These are phyloP conservation scores for Ptilonorhynchus violaceus DNA, from an alignment of 2,113 vertebrate genomes.

Conservation along the genomic window DNA sequence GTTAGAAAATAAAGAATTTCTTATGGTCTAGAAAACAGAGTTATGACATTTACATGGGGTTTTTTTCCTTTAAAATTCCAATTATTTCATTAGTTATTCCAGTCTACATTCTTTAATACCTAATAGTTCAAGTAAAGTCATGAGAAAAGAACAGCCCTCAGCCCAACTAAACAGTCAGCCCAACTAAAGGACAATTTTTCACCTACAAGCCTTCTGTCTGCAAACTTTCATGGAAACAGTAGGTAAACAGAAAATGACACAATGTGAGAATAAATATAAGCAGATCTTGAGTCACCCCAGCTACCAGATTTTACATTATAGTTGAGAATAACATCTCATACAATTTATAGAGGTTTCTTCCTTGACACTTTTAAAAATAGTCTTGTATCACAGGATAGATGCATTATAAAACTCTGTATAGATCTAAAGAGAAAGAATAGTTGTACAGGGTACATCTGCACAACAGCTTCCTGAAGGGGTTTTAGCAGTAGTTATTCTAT, in stretches of 20 bases:
- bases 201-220: not conserved
- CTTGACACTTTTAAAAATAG: not conserved
- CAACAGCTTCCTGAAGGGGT: not conserved
- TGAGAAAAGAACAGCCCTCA: not conserved
- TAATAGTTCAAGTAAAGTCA: not conserved
- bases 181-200: not conserved
- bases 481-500: not conserved
- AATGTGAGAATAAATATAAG: not conserved
- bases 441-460: not conserved
- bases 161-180: not conserved
- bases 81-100: not conserved
- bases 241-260: not conserved
- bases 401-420: not conserved
- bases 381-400: not conserved
- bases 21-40: not conserved
- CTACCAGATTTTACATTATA: not conserved
- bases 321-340: not conserved
- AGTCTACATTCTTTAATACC: not conserved
- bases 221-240: not conserved
- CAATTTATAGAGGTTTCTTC: not conserved
- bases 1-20: not conserved
- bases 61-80: not conserved
- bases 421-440: not conserved
- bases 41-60: not conserved
- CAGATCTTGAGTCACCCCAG: not conserved